A percentile compares a stretch with the other conserved stretches of the same genome.
Conservation (phyloP, 2,113 vertebrate genomes). For the Phylloscopus trochiloides region DNA sequence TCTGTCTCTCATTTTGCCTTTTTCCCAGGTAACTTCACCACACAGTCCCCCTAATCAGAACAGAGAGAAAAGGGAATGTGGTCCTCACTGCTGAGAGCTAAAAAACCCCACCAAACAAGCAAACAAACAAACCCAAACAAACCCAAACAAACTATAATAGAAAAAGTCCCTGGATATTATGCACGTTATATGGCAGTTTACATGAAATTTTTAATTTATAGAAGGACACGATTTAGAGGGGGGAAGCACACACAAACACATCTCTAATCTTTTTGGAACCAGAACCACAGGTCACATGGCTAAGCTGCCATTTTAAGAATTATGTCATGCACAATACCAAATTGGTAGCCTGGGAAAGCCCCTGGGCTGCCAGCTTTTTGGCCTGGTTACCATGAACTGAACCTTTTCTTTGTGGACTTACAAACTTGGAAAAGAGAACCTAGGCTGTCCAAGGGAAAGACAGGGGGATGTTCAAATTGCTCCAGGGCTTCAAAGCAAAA, state of each 20-base stretch:
- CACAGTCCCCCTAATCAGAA: not conserved
- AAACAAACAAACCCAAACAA: no score
- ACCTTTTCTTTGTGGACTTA: not conserved
- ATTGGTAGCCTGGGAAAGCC: not conserved
- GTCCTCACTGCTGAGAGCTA: not conserved
- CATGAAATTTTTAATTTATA: not conserved
- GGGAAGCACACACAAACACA: not conserved
- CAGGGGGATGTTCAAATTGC: not conserved
- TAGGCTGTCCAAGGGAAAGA: not conserved
- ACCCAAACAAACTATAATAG: not conserved
- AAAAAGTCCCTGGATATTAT: not conserved
- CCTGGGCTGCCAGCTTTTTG: not conserved
- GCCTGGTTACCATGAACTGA: not conserved
- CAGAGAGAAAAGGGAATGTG: not conserved
- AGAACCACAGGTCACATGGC: not conserved
- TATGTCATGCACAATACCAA: not conserved
- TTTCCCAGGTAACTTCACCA: not conserved
- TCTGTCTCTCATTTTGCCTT: not conserved
- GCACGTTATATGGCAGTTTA: not conserved
- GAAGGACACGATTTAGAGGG: fast-evolving
- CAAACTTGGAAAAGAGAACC: not conserved
- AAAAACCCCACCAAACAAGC: no score
- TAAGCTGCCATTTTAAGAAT: not conserved
- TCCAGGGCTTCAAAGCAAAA: not conserved
- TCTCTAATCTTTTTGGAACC: not conserved